Base-by-base conservation (phyloP, 2,888 invertebrate species). In the Willowsia nigromaculata region DNA sequence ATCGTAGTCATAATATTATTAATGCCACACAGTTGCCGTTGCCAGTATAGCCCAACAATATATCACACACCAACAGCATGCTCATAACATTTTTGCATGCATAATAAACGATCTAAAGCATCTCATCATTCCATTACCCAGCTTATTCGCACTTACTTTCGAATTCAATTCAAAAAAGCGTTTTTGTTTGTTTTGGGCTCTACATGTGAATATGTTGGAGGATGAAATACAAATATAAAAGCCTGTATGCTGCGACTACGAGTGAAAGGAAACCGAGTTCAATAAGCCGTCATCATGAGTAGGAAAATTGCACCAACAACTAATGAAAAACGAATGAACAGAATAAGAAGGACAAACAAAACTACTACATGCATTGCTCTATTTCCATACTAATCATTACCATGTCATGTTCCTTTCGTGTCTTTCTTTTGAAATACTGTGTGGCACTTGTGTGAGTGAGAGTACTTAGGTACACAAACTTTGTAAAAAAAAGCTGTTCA, bases 371-470 rank as follows among this genome's bases (percentile, higher is more conserved):
- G n/a, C n/a, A n/a, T n/a, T 80, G 82, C 76, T 83, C 82, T 76
- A 83, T 90, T 84, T 84, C 78, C 84, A 86, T 74, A 90, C 65
- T 82, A 76, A 83, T 90, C 53, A 50, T 84, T 40, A 65, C 43
- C 30, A 30, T 47, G 40, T 30, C 27, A 62, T 56, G 59, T 40
- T 56, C 40, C 59, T 13, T 47, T 9, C 50, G 53, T 37, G 59
- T 59, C 11, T 81, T 62, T 18, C 22, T 30, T 33, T n/a, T 33
- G n/a, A 25, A 22, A 43, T 53, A 6, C 37, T 33, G n/a, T 22
- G 15, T 13, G 6, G n/a, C 40, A 11, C 5, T 47, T 47, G 27
- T 11, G 59, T 7, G 5, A 3, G 18, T 18, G 37, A 30, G 3
- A 27, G 25, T 62, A 5, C 13, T n/a, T 53, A 33, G n/a, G n/a